A percentile compares a stretch with the other conserved stretches of the same genome.
Conservation (phyloP, 2,888 invertebrate genomes). For the Caenorhabditis plicata region DNA sequence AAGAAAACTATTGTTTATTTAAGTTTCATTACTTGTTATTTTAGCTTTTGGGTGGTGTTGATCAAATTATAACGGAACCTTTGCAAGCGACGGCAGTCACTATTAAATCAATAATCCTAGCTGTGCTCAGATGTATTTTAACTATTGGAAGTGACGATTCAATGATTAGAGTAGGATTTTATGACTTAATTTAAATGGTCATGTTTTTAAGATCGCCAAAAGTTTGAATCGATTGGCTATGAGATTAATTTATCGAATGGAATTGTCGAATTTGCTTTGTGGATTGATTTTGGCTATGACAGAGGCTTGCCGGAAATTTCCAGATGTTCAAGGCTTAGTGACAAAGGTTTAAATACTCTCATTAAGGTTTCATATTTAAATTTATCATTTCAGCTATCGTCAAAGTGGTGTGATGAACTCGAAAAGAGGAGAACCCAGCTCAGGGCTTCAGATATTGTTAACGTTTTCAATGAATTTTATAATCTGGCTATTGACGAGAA, state of each 20-base stretch:
- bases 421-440: slow-evolving; percentile 24
- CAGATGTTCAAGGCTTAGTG: neutral
- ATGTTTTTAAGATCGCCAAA: slow-evolving; percentile 8
- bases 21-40: neutral
- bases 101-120: slow-evolving; percentile 15
- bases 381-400: slow-evolving; percentile 5
- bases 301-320: slow-evolving; percentile 5
- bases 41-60: slow-evolving; percentile 24
- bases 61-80: slow-evolving; percentile 13
- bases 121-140: slow-evolving; percentile 20
- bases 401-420: slow-evolving; percentile 30
- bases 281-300: slow-evolving; percentile 24
- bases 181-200: neutral
- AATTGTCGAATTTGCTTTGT: slow-evolving; percentile 23
- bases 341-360: neutral
- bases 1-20: neutral
- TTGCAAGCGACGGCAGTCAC: slow-evolving; percentile 18
- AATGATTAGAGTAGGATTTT: slow-evolving; percentile 1
- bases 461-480: slow-evolving; percentile 20
- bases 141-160: slow-evolving; percentile 14
- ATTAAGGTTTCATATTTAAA: neutral
- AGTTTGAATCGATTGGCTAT: slow-evolving; percentile 25
- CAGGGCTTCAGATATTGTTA: slow-evolving; percentile 26
- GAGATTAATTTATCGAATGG: slow-evolving; percentile 25
- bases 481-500: slow-evolving; percentile 13